These are phyloP conservation scores for Crotalus horridus DNA, from an alignment of 2,113 vertebrate genomes.

Conservation along the genomic window DNA sequence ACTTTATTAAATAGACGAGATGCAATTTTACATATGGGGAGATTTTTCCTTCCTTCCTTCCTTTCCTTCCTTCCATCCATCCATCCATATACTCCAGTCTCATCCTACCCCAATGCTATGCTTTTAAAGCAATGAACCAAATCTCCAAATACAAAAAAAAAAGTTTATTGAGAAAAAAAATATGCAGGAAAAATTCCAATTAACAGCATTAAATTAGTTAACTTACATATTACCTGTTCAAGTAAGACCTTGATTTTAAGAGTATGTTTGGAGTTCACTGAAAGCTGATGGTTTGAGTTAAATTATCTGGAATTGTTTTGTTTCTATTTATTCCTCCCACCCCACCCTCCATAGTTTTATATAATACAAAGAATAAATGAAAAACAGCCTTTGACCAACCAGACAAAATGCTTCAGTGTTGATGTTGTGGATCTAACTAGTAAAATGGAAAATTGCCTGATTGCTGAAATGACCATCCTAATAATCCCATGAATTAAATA, in stretches of 20 bases:
- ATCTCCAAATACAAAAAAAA: not conserved
- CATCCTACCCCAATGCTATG: not conserved
- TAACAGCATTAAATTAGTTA: not conserved
- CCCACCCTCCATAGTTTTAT: not conserved
- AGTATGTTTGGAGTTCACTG: not conserved
- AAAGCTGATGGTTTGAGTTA: not conserved
- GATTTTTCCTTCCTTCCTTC: not conserved
- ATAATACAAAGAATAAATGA: not conserved
- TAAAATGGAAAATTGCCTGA: not conserved
- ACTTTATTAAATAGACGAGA: not conserved
- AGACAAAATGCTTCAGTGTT: not conserved
- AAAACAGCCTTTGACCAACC: not conserved
- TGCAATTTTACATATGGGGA: not conserved
- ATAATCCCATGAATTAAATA: not conserved
- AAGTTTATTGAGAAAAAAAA: not conserved
- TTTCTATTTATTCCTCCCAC: not conserved
- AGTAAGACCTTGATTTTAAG: not conserved
- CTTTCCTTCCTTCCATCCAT: not conserved
- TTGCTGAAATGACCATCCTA: not conserved
- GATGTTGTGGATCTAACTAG: not conserved
- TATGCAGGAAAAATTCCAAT: not conserved
- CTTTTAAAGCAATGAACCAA: not conserved
- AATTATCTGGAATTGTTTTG: not conserved
- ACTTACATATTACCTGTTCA: not conserved
- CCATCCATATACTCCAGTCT: not conserved